Conservation (phyloP, 2,888 invertebrate species). For the Stenchaetothrips biformis region DNA sequence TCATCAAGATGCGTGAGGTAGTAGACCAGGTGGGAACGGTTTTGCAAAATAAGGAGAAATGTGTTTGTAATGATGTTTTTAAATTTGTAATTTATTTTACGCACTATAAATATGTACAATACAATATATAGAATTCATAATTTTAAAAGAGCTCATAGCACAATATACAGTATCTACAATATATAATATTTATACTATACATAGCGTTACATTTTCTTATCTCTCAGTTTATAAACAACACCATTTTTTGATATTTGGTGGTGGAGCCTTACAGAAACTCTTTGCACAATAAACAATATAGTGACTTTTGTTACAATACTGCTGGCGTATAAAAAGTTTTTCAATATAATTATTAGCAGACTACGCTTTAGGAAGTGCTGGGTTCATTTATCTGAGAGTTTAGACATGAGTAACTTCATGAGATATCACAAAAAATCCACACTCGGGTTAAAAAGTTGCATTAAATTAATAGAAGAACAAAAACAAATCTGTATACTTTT, state of each 20-base stretch:
- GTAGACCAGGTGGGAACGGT: too few species aligned
- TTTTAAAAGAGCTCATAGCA: conserved; percentile 22
- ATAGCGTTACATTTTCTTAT: background rate
- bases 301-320: background rate
- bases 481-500: background rate
- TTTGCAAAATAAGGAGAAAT: background rate
- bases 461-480: background rate
- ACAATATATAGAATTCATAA: conserved; percentile 19
- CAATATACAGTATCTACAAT: conserved; percentile 20
- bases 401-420: conserved; percentile 15
- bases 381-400: conserved; percentile 1
- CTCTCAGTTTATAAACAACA: conserved; percentile 13
- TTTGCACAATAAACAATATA: background rate
- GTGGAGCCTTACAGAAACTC: background rate
- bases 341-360: background rate
- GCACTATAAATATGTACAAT: conserved; percentile 7
- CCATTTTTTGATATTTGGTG: background rate
- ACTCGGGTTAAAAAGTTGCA: conserved; percentile 3
- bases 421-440: conserved; percentile 24
- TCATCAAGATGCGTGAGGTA: too few species aligned
- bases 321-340: background rate
- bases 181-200: conserved; percentile 13
- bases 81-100: background rate
- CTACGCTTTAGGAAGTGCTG: background rate
- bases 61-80: background rate